These are phyloP conservation scores for Platycercus adscitus DNA, from an alignment of 2,113 vertebrate genomes.

Conservation along the genomic window DNA sequence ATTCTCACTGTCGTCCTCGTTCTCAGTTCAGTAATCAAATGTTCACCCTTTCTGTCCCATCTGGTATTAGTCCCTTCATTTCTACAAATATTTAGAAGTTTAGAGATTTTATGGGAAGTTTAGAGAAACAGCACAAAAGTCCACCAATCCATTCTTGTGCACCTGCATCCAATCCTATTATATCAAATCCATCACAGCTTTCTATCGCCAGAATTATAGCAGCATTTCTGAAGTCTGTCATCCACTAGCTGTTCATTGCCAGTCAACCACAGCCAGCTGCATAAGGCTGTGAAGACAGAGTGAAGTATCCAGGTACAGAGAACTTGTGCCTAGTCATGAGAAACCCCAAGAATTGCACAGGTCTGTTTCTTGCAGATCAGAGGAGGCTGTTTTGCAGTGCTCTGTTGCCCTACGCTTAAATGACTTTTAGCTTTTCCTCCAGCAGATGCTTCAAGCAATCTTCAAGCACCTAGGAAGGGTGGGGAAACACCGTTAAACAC, in stretches of 20 bases:
- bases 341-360: not conserved
- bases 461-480: not conserved
- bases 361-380: not conserved
- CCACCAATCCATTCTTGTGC: not conserved
- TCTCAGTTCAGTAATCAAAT: not conserved
- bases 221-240: not conserved
- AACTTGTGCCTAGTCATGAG: not conserved
- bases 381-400: not conserved
- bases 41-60: not conserved
- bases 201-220: not conserved
- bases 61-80: not conserved
- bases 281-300: not conserved
- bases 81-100: not conserved
- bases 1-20: not conserved
- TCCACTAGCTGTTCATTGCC: not conserved
- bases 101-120: not conserved
- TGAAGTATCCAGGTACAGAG: not conserved
- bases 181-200: not conserved
- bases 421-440: not conserved
- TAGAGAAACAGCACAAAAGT: not conserved
- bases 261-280: not conserved
- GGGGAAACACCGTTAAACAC: not conserved
- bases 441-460: not conserved
- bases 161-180: not conserved
- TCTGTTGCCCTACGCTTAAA: not conserved